phyloP scores from a whole-genome alignment of 2,888 invertebrate genomes.

The Zootermopsis nevadensis region DNA sequence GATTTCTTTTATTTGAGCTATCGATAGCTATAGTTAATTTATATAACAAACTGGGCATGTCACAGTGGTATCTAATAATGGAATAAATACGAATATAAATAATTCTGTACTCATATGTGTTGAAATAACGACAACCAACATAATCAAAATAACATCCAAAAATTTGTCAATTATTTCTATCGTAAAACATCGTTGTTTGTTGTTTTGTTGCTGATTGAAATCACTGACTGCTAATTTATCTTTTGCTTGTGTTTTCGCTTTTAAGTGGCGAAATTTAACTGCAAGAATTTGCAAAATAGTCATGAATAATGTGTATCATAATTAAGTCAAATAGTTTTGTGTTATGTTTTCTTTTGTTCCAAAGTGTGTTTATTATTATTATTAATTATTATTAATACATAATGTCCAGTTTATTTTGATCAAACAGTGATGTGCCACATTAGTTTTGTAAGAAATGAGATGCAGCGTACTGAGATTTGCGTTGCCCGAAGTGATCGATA shows the following conservation, averaged over 20 bases:
- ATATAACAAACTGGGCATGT: not conserved
- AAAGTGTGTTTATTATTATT: constrained; percentile 37
- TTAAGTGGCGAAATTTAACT: not conserved
- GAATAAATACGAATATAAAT: not conserved
- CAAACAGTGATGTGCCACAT: constrained; percentile 50
- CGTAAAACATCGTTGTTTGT: not conserved
- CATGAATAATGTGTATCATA: constrained; percentile 16
- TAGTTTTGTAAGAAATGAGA: constrained; percentile 44
- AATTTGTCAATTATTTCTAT: not conserved
- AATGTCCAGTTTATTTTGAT: constrained; percentile 45
- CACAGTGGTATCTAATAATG: not conserved
- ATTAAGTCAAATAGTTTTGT: constrained; percentile 1
- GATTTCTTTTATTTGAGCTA: too few species aligned
- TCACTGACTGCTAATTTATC: not conserved
- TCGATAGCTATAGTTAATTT: too few species aligned
- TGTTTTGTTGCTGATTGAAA: not conserved
- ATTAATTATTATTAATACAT: constrained; percentile 35
- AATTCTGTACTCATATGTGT: too few species aligned
- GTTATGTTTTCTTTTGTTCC: constrained; percentile 20
- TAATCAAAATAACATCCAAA: not conserved
- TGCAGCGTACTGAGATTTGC: not conserved
- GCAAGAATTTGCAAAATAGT: constrained; percentile 28
- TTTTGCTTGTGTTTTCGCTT: not conserved
- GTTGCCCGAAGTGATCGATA: not conserved
- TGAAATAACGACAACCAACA: not conserved